A percentile compares a stretch with the other conserved stretches of the same genome.
phyloP scores from a whole-genome alignment of 2,113 vertebrate species.

The Aleadryas rufinucha region DNA sequence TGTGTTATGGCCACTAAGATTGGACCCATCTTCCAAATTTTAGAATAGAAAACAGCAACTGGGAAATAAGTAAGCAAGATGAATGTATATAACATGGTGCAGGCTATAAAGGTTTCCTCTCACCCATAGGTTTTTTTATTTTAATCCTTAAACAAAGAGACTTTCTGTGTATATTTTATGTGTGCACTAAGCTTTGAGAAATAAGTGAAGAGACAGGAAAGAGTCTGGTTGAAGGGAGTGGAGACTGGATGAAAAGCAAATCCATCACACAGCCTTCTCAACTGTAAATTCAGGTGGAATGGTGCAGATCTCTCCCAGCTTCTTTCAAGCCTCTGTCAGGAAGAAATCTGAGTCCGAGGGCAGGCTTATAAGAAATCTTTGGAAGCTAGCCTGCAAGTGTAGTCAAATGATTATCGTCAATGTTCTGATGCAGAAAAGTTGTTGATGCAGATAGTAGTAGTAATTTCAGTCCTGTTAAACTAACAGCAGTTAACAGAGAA shows the following conservation, averaged over 20 bases:
- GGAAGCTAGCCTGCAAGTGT: not conserved
- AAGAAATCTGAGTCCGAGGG: not conserved
- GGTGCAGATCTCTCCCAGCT: not conserved
- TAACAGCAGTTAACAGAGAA: not conserved
- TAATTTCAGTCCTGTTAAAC: not conserved
- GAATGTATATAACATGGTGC: accelerated
- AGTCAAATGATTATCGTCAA: not conserved
- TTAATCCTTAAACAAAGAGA: not conserved
- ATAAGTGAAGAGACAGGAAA: not conserved
- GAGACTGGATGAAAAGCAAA: not conserved
- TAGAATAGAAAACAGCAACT: not conserved
- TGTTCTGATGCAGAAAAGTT: not conserved
- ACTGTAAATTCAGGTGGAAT: not conserved
- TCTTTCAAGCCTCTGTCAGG: not conserved
- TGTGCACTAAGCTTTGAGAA: not conserved
- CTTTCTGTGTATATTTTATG: not conserved
- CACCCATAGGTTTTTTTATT: not conserved
- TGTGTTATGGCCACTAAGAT: not conserved
- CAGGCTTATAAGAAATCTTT: not conserved
- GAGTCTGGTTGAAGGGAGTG: not conserved
- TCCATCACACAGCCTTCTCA: not conserved
- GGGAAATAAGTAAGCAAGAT: not conserved
- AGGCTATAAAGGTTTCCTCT: not conserved
- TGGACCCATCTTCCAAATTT: not conserved
- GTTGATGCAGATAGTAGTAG: not conserved